Percentiles rank a stretch among this genome's conserved stretches.
phyloP scores from a whole-genome alignment of 1,140 invertebrate genomes.

The Drosophila sechellia region DNA sequence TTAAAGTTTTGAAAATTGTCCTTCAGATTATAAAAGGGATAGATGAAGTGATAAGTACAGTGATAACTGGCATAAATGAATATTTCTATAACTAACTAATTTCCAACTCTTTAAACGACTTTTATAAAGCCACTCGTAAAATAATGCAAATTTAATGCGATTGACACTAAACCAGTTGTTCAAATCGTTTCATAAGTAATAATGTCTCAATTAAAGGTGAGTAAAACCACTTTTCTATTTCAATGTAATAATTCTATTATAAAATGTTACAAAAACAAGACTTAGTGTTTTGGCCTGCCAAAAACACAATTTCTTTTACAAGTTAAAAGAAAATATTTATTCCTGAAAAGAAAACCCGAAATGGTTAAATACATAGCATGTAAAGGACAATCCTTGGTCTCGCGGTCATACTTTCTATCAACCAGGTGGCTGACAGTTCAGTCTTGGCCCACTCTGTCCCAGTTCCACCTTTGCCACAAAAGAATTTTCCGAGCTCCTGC shows the following conservation, averaged over 20 bases:
- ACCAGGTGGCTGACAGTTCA: conserved; percentile 21
- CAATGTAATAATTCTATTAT: no score
- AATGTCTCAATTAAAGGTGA: no score
- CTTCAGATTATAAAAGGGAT: conserved; percentile 10
- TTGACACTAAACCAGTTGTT: no score
- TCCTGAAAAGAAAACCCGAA: background rate
- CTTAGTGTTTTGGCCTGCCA: background rate
- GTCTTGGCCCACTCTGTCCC: conserved; percentile 10
- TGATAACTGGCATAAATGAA: background rate
- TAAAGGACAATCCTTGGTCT: conserved; percentile 13
- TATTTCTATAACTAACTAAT: no score
- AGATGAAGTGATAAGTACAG: conserved; percentile 18
- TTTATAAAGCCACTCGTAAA: no score
- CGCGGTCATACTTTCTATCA: conserved; percentile 3
- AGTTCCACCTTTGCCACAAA: conserved; percentile 46
- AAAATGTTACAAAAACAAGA: no score
- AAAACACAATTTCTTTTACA: background rate
- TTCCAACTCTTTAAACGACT: no score
- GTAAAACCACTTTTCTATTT: no score
- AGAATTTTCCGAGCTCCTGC: conserved; percentile 23
- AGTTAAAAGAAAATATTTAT: background rate
- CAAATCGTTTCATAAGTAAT: no score
- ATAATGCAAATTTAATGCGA: no score
- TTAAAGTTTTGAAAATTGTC: conserved; percentile 29
- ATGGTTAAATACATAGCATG: background rate